Percentiles rank a stretch among this genome's conserved stretches.
Evolutionary conservation across 2,113 vertebrate species (phyloP).

Genomic region (Gadus macrocephalus): DNA sequence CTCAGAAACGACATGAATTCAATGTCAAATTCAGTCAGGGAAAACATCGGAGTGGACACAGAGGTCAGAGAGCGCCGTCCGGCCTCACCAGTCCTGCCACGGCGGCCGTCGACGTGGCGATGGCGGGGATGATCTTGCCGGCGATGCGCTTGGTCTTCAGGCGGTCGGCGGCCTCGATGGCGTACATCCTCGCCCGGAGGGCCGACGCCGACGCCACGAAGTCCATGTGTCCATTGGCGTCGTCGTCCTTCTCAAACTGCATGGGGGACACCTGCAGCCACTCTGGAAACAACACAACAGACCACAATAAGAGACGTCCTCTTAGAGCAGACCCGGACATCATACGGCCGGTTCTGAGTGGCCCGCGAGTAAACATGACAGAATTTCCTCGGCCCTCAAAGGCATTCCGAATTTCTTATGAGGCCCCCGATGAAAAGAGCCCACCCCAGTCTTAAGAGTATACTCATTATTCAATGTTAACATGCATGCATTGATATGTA

Average conservation of each 20-base stretch:
- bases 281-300: slow-evolving; percentile 55
- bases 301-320: neutral
- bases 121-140: slow-evolving; percentile 97
- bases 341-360: no score
- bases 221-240: slow-evolving; percentile 90
- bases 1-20: no score
- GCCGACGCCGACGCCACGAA: slow-evolving; percentile 90
- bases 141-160: slow-evolving; percentile 97
- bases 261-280: slow-evolving; percentile 81
- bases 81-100: slow-evolving; percentile 90
- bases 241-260: slow-evolving; percentile 94
- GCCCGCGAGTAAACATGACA: no score
- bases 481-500: no score
- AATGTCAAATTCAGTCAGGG: neutral
- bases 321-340: neutral
- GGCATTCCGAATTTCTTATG: no score
- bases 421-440: no score
- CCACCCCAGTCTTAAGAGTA: no score
- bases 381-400: no score
- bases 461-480: no score
- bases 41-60: neutral
- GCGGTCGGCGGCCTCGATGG: slow-evolving; percentile 88
- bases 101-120: slow-evolving; percentile 95
- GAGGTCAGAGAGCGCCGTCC: neutral
- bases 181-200: slow-evolving; percentile 91